Evolutionary conservation across 2,113 vertebrate genomes (phyloP).

Genomic region (Dromaius novaehollandiae): DNA sequence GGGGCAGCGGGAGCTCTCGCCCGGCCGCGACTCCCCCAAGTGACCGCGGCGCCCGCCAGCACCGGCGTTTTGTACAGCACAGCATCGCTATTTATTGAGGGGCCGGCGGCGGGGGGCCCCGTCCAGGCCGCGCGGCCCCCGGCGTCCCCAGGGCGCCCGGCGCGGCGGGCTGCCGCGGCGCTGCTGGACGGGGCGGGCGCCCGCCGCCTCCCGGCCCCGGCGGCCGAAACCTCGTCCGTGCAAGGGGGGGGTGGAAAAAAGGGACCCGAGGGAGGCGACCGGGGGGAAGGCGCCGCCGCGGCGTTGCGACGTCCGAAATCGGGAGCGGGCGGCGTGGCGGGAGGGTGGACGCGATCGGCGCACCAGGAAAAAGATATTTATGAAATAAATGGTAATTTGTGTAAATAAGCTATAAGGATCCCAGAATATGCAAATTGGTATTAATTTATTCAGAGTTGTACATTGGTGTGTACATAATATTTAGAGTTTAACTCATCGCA

Average conservation of each 20-base stretch:
- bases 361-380: conserved; percentile 91
- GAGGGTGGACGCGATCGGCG: conserved; percentile 44
- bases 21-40: conserved; percentile 89
- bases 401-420: conserved; percentile 98
- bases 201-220: no score
- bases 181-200: accelerated
- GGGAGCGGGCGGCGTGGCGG: neutral
- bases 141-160: neutral
- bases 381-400: conserved; percentile 97
- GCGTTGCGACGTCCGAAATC: neutral
- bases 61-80: conserved; percentile 87
- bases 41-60: conserved; percentile 82
- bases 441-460: conserved; percentile 99
- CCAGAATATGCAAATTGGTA: conserved; percentile 99
- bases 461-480: conserved; percentile 98
- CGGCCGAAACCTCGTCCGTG: neutral
- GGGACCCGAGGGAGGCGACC: neutral
- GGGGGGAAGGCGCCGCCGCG: neutral
- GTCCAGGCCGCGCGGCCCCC: neutral
- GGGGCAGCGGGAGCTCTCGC: conserved; percentile 88
- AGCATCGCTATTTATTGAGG: conserved; percentile 84
- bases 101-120: no score
- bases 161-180: neutral
- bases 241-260: neutral
- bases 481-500: conserved; percentile 90